Evolutionary conservation across 2,113 vertebrate species (phyloP).

Genomic region (Bungarus multicinctus): DNA sequence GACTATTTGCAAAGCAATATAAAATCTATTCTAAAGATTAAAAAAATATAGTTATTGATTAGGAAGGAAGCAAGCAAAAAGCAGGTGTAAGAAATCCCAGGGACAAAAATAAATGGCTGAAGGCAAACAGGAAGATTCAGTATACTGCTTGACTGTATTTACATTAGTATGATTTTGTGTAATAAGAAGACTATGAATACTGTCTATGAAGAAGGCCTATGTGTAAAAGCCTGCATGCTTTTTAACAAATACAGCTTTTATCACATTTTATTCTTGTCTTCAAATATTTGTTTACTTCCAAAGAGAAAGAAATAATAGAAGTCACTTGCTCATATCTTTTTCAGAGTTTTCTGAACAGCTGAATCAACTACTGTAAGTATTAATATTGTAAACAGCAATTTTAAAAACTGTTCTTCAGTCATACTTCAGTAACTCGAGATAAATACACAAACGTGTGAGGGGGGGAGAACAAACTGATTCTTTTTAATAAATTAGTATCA

Average conservation of each 20-base stretch:
- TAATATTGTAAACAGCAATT: not conserved
- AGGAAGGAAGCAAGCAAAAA: not conserved
- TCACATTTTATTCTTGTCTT: not conserved
- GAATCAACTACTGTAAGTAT: not conserved
- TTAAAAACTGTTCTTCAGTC: not conserved
- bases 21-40: not conserved
- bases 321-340: not conserved
- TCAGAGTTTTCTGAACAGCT: not conserved
- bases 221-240: not conserved
- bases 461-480: constrained; percentile 22
- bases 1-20: not conserved
- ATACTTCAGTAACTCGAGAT: not conserved
- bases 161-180: not conserved
- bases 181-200: not conserved
- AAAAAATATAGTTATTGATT: not conserved
- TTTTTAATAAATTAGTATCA: constrained; percentile 99
- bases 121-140: not conserved
- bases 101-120: not conserved
- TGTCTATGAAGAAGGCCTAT: not conserved
- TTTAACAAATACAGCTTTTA: not conserved
- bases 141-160: not conserved
- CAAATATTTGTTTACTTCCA: not conserved
- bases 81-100: not conserved
- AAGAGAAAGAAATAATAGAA: not conserved
- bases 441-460: not conserved